Percentiles rank a stretch among this genome's conserved stretches.
Conservation (phyloP, 2,113 vertebrate genomes). For the Pomatostomus ruficeps region DNA sequence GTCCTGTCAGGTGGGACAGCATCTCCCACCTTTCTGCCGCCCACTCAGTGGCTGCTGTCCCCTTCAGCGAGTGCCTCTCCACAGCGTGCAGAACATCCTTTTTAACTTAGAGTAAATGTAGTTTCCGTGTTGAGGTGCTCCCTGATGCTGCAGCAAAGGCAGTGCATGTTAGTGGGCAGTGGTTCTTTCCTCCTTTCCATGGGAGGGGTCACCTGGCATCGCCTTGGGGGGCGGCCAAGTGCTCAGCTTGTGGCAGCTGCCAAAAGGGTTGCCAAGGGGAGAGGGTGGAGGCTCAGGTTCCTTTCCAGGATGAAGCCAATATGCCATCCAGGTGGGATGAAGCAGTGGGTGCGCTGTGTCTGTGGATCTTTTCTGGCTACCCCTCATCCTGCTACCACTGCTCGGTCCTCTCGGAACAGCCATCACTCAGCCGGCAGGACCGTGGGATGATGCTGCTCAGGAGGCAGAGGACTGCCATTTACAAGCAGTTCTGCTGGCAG, state of each 20-base stretch:
- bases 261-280: neutral
- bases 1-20: neutral
- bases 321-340: neutral
- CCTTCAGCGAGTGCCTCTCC: fast-evolving
- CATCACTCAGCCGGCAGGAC: neutral
- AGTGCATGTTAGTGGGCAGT: fast-evolving
- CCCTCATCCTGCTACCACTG: neutral
- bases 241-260: neutral
- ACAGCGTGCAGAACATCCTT: neutral
- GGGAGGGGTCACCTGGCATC: neutral
- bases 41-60: neutral
- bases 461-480: slow-evolving; percentile 37
- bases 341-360: neutral
- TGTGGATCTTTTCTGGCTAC: neutral
- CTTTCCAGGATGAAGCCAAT: neutral
- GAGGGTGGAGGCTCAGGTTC: neutral
- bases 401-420: neutral
- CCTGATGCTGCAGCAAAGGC: neutral
- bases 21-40: neutral
- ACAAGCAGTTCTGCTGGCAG: slow-evolving; percentile 28
- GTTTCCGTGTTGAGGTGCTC: neutral
- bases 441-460: slow-evolving; percentile 6
- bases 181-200: neutral
- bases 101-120: slow-evolving; percentile 55
- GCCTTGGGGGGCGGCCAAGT: neutral